phyloP scores from a whole-genome alignment of 2,113 vertebrate species.

The Elachura formosa region DNA sequence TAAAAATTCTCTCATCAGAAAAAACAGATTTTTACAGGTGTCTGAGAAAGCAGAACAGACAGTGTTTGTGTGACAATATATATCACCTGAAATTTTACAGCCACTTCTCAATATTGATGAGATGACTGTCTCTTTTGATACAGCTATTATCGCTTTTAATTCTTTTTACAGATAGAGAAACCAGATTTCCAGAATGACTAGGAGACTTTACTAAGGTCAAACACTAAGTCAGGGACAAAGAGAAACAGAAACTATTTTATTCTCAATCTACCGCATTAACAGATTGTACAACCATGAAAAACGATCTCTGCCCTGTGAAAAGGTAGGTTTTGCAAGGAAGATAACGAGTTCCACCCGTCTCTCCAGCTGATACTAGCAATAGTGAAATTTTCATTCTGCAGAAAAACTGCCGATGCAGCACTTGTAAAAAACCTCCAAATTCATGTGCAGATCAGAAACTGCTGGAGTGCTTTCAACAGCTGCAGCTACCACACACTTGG shows the following conservation, averaged over 20 bases:
- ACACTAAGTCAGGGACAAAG: not conserved
- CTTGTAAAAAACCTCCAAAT: conserved; percentile 23
- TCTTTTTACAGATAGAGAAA: not conserved
- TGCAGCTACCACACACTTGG: conserved; percentile 22
- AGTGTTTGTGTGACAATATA: not conserved
- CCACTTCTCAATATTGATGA: not conserved
- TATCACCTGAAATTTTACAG: not conserved
- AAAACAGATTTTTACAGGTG: not conserved
- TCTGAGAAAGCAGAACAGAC: not conserved
- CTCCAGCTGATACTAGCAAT: conserved; percentile 34
- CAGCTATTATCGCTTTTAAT: not conserved
- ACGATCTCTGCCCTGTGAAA: not conserved
- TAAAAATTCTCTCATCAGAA: conserved; percentile 11
- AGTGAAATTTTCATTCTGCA: conserved; percentile 44
- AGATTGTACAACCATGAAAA: not conserved
- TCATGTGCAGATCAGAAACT: conserved; percentile 37
- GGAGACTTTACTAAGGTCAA: not conserved
- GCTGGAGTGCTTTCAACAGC: not conserved
- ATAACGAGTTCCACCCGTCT: conserved; percentile 37
- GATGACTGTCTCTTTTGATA: not conserved
- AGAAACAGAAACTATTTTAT: not conserved
- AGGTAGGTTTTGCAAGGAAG: conserved; percentile 4
- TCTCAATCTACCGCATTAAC: not conserved
- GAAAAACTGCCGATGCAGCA: conserved; percentile 43
- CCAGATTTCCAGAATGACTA: not conserved